phyloP scores from a whole-genome alignment of 1,140 invertebrate species.

The Hyles euphorbiae region DNA sequence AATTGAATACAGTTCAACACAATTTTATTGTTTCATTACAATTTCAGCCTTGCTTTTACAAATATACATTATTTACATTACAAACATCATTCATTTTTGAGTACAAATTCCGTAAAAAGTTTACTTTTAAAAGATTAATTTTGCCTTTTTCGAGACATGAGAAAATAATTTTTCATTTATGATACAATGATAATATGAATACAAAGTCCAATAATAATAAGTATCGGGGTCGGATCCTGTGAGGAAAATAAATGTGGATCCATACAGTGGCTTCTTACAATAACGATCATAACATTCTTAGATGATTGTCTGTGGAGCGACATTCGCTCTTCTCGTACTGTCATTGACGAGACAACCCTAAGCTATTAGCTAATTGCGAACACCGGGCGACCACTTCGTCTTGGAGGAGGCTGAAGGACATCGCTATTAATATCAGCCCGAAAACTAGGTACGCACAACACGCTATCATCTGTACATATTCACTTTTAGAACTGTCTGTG shows the following conservation, averaged over 20 bases:
- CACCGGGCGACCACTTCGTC: conserved; percentile 90
- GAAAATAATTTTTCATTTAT: conserved; percentile 56
- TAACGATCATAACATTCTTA: conserved; percentile 75
- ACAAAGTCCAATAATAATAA: conserved; percentile 30
- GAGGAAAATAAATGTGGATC: conserved; percentile 28
- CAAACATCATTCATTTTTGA: conserved; percentile 41
- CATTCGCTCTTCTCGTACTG: conserved; percentile 74
- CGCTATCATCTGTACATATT: conserved; percentile 84
- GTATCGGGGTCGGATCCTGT: conserved; percentile 32
- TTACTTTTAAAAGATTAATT: conserved; percentile 24
- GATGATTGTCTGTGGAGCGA: conserved; percentile 66
- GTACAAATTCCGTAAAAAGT: conserved; percentile 66
- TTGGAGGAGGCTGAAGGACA: conserved; percentile 95
- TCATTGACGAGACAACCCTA: conserved; percentile 75
- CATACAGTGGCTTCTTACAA: conserved; percentile 37
- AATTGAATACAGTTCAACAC: conserved; percentile 50
- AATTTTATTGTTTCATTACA: conserved; percentile 74
- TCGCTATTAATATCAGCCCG: conserved; percentile 92
- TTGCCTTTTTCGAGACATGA: conserved; percentile 31
- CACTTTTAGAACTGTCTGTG: conserved; percentile 77
- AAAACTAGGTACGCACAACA: conserved; percentile 92
- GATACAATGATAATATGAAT: conserved; percentile 47
- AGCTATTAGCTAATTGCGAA: conserved; percentile 79
- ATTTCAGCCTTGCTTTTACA: conserved; percentile 73
- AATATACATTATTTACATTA: conserved; percentile 70